These are phyloP conservation scores for Tangara arthus DNA, from an alignment of 2,797 vertebrate species.

Conservation along the genomic window DNA sequence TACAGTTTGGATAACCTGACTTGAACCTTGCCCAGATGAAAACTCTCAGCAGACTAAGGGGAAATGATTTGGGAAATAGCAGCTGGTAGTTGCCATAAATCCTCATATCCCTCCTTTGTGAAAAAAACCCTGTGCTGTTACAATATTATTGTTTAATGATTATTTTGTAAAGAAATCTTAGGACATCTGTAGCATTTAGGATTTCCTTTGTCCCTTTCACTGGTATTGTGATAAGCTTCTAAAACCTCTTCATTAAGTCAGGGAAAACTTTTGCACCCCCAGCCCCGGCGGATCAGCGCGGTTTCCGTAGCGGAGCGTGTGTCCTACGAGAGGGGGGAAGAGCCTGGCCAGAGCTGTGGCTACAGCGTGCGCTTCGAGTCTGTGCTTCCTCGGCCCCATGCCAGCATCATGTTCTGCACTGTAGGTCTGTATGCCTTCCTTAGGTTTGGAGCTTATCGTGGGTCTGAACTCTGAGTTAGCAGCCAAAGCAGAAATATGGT, in stretches of 20 bases:
- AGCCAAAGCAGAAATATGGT: neutral
- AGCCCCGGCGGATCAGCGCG: slow-evolving; percentile 95
- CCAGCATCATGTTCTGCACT: slow-evolving; percentile 94
- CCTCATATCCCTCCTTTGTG: neutral
- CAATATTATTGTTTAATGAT: neutral
- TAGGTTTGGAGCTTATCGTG: neutral
- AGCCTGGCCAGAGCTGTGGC: slow-evolving; percentile 92
- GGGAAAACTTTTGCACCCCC: neutral
- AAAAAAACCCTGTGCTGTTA: neutral
- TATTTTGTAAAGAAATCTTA: neutral
- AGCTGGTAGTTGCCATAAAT: neutral
- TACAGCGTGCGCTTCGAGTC: slow-evolving; percentile 98
- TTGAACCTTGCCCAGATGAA: neutral
- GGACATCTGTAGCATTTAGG: neutral
- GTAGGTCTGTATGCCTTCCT: slow-evolving; percentile 80
- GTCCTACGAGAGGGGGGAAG: slow-evolving; percentile 87
- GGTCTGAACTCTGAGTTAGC: neutral
- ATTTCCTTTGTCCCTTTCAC: neutral
- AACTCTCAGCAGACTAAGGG: neutral
- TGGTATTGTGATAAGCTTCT: neutral
- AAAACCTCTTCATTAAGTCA: neutral
- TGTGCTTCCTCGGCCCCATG: slow-evolving; percentile 89
- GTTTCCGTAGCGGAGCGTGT: slow-evolving; percentile 95
- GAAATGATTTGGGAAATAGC: neutral
- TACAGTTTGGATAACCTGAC: neutral